phyloP scores from a whole-genome alignment of 2,888 invertebrate species.

The Lithosia quadra region DNA sequence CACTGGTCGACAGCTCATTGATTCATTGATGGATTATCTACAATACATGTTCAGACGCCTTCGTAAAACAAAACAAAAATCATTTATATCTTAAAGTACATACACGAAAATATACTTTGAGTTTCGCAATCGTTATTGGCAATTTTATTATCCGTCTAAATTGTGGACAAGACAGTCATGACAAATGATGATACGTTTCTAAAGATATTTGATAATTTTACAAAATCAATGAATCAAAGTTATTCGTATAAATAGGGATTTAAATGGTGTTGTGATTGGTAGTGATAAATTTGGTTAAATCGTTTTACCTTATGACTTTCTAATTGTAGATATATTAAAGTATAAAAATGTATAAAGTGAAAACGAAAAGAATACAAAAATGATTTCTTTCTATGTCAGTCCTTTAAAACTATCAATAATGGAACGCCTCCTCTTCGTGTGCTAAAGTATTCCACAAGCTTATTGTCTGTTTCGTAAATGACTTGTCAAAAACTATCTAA shows the following conservation, averaged over 20 bases:
- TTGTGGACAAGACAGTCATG: not conserved
- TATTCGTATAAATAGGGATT: not conserved
- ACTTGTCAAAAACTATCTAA: too few relatives aligned
- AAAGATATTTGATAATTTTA: not conserved
- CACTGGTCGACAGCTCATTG: slow-evolving; percentile 12
- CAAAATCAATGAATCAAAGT: not conserved
- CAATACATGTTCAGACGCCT: slow-evolving; percentile 10
- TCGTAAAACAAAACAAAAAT: not conserved
- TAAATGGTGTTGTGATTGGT: not conserved
- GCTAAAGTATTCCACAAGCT: too few relatives aligned
- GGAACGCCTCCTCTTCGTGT: too few relatives aligned
- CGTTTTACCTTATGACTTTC: not conserved
- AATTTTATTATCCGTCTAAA: not conserved
- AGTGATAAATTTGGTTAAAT: not conserved
- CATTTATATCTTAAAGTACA: not conserved
- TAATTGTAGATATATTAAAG: not conserved
- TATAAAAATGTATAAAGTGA: not conserved
- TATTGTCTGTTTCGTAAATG: too few relatives aligned
- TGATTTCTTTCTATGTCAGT: not conserved
- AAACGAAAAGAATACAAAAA: not conserved
- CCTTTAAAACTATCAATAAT: not conserved
- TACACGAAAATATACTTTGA: not conserved
- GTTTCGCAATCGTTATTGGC: not conserved
- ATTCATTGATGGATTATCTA: slow-evolving; percentile 21
- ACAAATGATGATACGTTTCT: not conserved